These are phyloP conservation scores for Glossosoma conforme DNA, from an alignment of 1,140 invertebrate genomes.

Conservation along the genomic window DNA sequence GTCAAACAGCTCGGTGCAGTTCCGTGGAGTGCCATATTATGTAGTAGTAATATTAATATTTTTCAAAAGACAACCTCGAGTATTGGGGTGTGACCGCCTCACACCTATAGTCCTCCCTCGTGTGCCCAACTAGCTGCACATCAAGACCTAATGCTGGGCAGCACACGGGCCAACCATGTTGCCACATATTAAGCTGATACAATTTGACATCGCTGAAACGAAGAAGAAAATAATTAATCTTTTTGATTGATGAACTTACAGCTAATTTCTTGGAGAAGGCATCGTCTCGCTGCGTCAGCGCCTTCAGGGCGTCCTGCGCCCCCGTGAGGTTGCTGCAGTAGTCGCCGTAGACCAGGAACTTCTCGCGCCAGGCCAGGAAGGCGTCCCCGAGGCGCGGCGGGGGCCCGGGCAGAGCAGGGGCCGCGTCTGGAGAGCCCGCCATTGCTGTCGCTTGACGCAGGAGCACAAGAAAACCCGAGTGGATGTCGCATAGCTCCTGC, in stretches of 20 bases:
- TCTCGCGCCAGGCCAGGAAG: conserved; percentile 86
- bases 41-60: no score
- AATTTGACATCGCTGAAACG: no score
- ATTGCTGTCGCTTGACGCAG: conserved; percentile 60
- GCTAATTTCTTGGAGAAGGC: conserved; percentile 18
- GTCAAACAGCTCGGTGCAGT: no score
- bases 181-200: no score
- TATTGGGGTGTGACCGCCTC: neutral
- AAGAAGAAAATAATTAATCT: no score
- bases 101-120: no score
- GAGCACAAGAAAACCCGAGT: conserved; percentile 77
- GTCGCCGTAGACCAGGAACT: conserved; percentile 89
- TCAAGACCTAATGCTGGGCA: no score
- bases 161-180: no score
- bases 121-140: no score
- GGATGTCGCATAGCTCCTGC: conserved; percentile 81
- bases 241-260: conserved; percentile 16
- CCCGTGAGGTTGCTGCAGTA: conserved; percentile 89
- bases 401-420: conserved; percentile 40
- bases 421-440: conserved; percentile 34
- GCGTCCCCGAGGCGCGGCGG: conserved; percentile 59
- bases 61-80: neutral
- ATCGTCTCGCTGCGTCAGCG: conserved; percentile 37
- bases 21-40: no score
- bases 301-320: conserved; percentile 65